phyloP scores from a whole-genome alignment of 2,113 vertebrate species.

The Labeo catla region DNA sequence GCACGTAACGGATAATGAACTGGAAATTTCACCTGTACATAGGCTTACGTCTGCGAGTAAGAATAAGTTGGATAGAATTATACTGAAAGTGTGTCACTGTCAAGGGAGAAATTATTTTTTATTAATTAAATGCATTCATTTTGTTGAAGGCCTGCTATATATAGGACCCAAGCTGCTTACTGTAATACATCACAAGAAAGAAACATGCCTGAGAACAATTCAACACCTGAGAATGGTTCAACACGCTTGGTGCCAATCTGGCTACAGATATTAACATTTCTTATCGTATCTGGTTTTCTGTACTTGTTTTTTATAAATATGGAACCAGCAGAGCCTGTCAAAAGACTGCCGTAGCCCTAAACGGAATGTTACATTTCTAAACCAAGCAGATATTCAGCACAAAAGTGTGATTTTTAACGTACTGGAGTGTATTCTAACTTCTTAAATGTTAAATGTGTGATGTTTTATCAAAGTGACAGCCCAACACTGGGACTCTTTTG shows the following conservation, averaged over 20 bases:
- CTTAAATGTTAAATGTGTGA: neutral
- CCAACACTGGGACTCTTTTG: neutral
- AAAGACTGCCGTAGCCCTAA: slow-evolving; percentile 62
- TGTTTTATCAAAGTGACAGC: neutral
- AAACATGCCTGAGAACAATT: slow-evolving; percentile 24
- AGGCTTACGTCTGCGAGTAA: no score
- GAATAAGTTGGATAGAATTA: neutral
- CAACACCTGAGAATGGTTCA: slow-evolving; percentile 30
- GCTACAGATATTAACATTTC: slow-evolving; percentile 73
- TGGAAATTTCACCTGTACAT: no score
- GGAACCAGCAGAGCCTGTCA: slow-evolving; percentile 63
- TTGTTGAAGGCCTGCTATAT: slow-evolving; percentile 44
- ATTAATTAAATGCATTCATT: neutral
- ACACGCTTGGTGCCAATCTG: slow-evolving; percentile 68
- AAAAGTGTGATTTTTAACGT: neutral
- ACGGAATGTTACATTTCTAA: neutral
- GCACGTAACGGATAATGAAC: no score
- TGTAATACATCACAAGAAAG: slow-evolving; percentile 47
- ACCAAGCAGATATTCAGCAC: neutral
- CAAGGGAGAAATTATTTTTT: neutral
- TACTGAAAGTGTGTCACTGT: neutral
- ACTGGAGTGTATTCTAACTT: neutral
- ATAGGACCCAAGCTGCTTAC: slow-evolving; percentile 59
- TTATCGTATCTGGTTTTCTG: slow-evolving; percentile 65
- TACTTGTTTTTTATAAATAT: slow-evolving; percentile 72